Conservation (phyloP, 2,113 vertebrate species). For the Tor tambroides region DNA sequence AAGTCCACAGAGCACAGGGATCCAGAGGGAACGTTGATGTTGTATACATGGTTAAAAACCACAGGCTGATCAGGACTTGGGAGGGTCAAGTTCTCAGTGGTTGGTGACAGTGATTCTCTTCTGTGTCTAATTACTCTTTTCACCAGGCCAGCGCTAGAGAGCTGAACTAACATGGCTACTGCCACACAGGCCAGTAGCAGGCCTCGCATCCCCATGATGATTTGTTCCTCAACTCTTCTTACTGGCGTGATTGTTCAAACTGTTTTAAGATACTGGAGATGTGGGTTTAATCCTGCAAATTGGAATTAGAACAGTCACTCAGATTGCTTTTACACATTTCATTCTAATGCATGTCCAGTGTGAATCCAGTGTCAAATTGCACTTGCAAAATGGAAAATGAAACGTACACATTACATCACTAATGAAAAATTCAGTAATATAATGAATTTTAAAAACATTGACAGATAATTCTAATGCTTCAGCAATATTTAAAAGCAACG, state of each 20-base stretch:
- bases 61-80: slow-evolving; percentile 90
- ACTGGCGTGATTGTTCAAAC: not conserved
- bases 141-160: slow-evolving; percentile 82
- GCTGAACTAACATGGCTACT: slow-evolving; percentile 73
- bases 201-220: slow-evolving; percentile 78
- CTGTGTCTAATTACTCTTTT: slow-evolving; percentile 89
- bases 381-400: not conserved
- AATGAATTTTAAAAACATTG: no score
- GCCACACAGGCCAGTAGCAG: slow-evolving; percentile 72
- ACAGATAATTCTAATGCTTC: no score
- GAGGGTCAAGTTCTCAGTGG: slow-evolving; percentile 84
- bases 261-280: slow-evolving; percentile 19
- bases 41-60: slow-evolving; percentile 97
- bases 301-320: slow-evolving; percentile 13
- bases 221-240: slow-evolving; percentile 23
- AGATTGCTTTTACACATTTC: no score
- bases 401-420: not conserved
- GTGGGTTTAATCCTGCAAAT: slow-evolving; percentile 58
- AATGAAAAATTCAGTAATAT: no score
- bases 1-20: slow-evolving; percentile 93
- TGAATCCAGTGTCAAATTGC: not conserved
- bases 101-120: slow-evolving; percentile 74
- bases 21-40: slow-evolving; percentile 91
- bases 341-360: no score
- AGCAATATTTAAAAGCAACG: no score